Conservation (phyloP, 2,113 vertebrate genomes). For the Thymallus thymallus region DNA sequence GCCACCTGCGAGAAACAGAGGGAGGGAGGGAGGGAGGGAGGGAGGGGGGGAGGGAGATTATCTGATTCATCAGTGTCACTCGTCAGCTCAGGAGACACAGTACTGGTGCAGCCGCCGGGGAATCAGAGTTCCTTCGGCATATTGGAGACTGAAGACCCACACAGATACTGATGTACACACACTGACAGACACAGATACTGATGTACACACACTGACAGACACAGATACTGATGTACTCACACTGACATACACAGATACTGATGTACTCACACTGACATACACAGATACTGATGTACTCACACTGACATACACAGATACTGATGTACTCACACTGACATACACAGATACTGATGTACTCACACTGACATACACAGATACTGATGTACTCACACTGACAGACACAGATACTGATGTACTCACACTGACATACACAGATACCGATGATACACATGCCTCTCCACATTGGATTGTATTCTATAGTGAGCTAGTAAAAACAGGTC, state of each 20-base stretch:
- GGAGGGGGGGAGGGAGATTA: background rate
- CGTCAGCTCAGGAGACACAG: constrained; percentile 3
- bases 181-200: background rate
- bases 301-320: constrained; percentile 13
- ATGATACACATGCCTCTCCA: too few relatives aligned
- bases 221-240: background rate
- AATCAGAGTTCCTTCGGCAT: constrained; percentile 1
- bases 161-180: background rate
- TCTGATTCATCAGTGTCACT: constrained; percentile 33
- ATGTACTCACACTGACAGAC: constrained; percentile 9
- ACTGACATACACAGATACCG: background rate
- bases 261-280: too few relatives aligned
- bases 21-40: background rate
- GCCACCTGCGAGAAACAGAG: constrained; percentile 21
- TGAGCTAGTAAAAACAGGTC: background rate
- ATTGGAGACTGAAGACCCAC: too few relatives aligned
- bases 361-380: background rate
- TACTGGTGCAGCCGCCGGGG: background rate
- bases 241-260: background rate
- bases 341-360: background rate
- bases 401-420: background rate
- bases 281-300: background rate
- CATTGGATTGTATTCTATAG: background rate
- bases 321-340: too few relatives aligned
- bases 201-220: constrained; percentile 9